These are phyloP conservation scores for Apis dorsata DNA, from an alignment of 1,140 invertebrate genomes.

Conservation along the genomic window DNA sequence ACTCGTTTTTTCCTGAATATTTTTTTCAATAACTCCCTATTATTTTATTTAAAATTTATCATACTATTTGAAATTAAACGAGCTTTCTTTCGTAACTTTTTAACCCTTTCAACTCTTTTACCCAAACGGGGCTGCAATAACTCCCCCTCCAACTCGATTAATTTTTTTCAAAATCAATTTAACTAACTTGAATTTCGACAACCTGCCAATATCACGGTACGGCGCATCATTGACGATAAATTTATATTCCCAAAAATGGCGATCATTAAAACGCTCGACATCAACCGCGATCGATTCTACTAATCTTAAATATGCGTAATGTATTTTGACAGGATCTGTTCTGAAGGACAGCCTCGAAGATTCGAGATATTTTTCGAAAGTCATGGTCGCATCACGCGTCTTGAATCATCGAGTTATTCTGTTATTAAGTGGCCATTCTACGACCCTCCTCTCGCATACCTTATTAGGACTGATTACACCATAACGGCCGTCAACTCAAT, in stretches of 20 bases:
- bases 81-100: no score
- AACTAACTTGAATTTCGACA: no score
- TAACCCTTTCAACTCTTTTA: no score
- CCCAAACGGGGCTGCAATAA: no score
- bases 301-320: neutral
- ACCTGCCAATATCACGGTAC: no score
- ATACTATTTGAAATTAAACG: no score
- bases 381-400: constrained; percentile 52
- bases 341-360: neutral
- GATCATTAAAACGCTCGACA: neutral
- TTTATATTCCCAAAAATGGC: neutral
- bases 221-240: no score
- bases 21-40: no score
- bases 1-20: no score
- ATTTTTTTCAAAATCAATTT: no score
- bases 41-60: no score
- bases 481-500: constrained; percentile 57
- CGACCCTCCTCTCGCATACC: constrained; percentile 43
- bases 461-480: constrained; percentile 64
- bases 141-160: no score
- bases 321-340: constrained; percentile 25
- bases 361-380: constrained; percentile 55
- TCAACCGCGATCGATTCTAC: neutral
- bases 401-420: constrained; percentile 56
- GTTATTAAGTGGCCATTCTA: constrained; percentile 64